A percentile compares a stretch with the other conserved stretches of the same genome.
Conservation (phyloP, 2,888 invertebrate species). For the Biston betularia region DNA sequence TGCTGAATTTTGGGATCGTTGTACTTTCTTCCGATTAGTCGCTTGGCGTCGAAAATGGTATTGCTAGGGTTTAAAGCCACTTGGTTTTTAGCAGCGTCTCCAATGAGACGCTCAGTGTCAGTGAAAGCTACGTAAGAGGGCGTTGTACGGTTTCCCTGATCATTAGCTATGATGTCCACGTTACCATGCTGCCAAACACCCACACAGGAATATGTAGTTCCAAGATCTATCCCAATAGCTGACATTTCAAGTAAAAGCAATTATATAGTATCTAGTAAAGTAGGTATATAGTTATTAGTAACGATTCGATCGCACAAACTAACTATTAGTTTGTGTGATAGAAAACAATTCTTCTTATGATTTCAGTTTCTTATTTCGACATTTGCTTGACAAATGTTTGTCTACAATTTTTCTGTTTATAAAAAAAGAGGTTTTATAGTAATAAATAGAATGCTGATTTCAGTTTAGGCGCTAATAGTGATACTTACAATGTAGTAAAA, state of each 20-base stretch:
- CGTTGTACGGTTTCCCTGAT: conserved; percentile 90
- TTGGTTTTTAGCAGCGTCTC: conserved; percentile 90
- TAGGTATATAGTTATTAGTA: too few species aligned
- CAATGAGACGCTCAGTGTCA: conserved; percentile 87
- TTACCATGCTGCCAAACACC: conserved; percentile 87
- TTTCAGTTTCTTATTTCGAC: too few species aligned
- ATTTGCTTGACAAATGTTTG: too few species aligned
- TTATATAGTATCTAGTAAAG: too few species aligned
- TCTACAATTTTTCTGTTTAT: too few species aligned
- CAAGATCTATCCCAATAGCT: conserved; percentile 84
- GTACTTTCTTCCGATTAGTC: conserved; percentile 92
- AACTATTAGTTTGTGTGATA: too few species aligned
- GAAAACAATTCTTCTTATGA: too few species aligned
- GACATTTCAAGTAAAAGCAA: conserved; percentile 61
- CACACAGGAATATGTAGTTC: conserved; percentile 85
- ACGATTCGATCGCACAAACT: too few species aligned
- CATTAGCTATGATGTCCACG: conserved; percentile 90
- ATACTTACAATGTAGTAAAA: too few species aligned
- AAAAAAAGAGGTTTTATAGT: too few species aligned
- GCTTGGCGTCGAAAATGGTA: conserved; percentile 93
- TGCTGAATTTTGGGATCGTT: conserved; percentile 91
- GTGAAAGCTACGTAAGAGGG: conserved; percentile 91
- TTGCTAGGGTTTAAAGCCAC: conserved; percentile 90
- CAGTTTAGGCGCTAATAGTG: too few species aligned
- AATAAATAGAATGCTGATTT: too few species aligned